Base-by-base conservation (phyloP, 2,888 invertebrate species). In the Limenitis camilla region DNA sequence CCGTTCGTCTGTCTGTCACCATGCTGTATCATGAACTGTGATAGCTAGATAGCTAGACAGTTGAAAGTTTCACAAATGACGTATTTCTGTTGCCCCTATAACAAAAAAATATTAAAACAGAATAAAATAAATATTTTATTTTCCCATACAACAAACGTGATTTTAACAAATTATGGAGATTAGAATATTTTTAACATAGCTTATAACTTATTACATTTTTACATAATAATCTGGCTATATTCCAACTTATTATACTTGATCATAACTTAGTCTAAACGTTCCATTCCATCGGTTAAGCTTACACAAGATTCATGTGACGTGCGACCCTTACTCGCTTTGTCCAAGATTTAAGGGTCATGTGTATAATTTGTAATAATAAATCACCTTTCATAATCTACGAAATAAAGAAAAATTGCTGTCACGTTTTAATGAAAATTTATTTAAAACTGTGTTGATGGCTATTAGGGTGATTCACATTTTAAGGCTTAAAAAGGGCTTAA, bases 201-300 rank as follows among this genome's bases (percentile, higher is more conserved):
- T 40, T 27, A 47, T 33, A 6, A 49, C 41, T 35, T 6, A 30
- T 52, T 28, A 42, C 36, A 39, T 35, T 6, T n/a, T 52, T 28
- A 42, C 36, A 39, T 48, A 32, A 33, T 45, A 27, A 19, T 32
- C 46, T 57, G 57, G 54, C 52, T 31, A n/a, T 27, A 42, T 49
- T 57, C 54, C 56, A 55, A 44, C 32, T 45, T 40, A 48, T 47
- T 48, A 52, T 55, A 50, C 52, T 52, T 40, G 31, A 28, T 44
- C 47, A 35, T 40, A 44, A 41, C 44, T 47, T 47, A 47, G 32
- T 11, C 38, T 49, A 40, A 55, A 49, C 32, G 38, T 41, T 42
- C 33, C 50, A 36, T 45, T 41, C n/a, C 33, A 38, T 33, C 19
- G 30, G 52, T 29, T 11, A n/a, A 47, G 44, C 33, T 51, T 46